Base-by-base conservation (phyloP, 2,113 vertebrate species). In the Leuciscus idus region DNA sequence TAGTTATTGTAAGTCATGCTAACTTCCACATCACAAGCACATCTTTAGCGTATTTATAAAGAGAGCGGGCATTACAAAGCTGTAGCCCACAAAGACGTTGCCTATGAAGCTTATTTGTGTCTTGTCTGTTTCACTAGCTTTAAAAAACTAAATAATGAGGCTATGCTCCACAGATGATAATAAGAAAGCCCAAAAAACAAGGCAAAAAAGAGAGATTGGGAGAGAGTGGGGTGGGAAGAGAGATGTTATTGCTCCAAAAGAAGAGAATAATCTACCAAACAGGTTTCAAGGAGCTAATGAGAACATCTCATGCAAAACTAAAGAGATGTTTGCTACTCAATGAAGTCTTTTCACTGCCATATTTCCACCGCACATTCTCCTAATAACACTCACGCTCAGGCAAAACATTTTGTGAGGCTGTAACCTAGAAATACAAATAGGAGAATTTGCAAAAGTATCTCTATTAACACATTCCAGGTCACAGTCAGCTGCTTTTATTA, bases 121-220 rank as follows among this genome's bases (percentile, higher is more conserved):
- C 87, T 70, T 91, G 91, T 92, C 91, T 89, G 84, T 91, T 92
- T 92, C 90, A 90, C 92, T 91, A 91, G 82, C 48, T 92, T 91
- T 91, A 89, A 93, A 88, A 89, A 90, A 87, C 46, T 87, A 90
- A 91, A 88, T 89, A 92, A 92, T 90, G 85, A 92, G 87, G 68
- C 59, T 84, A 86, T 36, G 83, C 89, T 91, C 87, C 86, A 84
- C 78, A 84, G 85, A 90, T 88, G 86, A 88, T 81, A 85, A 83
- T 86, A 81, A 88, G 85, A 52, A 68, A 74, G 73, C 50, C 36
- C 59, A 82, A 89, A 64, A 72, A 79, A 87, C 72, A 80, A 59
- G 72, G 4, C 30, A 68, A 57, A 70, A 70, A 17, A 23, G 11
- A 72, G 30, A 23, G 59, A 55, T 55, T 57, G 43, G 57, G 61